A percentile compares a stretch with the other conserved stretches of the same genome.
Evolutionary conservation across 2,797 vertebrate genomes (phyloP).

Genomic region (Chaunax sp.): DNA sequence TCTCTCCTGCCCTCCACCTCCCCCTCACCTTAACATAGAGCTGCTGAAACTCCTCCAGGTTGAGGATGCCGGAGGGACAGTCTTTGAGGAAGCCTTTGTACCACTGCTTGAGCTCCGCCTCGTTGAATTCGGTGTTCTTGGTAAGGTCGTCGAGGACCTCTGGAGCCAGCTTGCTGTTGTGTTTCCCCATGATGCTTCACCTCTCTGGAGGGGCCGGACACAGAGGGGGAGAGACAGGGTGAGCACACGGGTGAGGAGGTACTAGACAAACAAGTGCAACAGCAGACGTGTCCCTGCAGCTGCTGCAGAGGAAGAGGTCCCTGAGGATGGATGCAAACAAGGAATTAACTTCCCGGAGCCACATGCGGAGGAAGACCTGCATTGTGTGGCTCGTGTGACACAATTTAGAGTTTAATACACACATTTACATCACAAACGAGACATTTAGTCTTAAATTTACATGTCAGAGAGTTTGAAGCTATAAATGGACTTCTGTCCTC

Average conservation of each 20-base stretch:
- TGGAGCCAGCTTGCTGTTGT: slow-evolving; percentile 96
- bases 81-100: slow-evolving; percentile 99
- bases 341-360: slow-evolving; percentile 21
- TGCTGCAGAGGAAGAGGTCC: slow-evolving; percentile 31
- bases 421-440: not conserved
- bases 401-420: not conserved
- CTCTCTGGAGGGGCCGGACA: slow-evolving; percentile 41
- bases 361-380: not conserved
- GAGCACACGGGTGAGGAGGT: slow-evolving; percentile 28
- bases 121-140: slow-evolving; percentile 96
- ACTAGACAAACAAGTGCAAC: slow-evolving; percentile 47
- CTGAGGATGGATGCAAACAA: slow-evolving; percentile 38
- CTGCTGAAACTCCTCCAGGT: slow-evolving; percentile 98
- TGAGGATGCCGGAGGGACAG: slow-evolving; percentile 96
- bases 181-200: slow-evolving; percentile 91
- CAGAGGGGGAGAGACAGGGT: not conserved
- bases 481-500: too few species aligned
- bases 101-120: slow-evolving; percentile 98
- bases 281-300: slow-evolving; percentile 13
- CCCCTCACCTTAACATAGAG: slow-evolving; percentile 94
- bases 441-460: too few species aligned
- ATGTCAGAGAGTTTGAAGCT: too few species aligned
- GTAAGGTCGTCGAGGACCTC: slow-evolving; percentile 97
- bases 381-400: not conserved
- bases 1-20: not conserved